Evolutionary conservation across 2,797 vertebrate genomes (phyloP).

Genomic region (Protosalanx chinensis): DNA sequence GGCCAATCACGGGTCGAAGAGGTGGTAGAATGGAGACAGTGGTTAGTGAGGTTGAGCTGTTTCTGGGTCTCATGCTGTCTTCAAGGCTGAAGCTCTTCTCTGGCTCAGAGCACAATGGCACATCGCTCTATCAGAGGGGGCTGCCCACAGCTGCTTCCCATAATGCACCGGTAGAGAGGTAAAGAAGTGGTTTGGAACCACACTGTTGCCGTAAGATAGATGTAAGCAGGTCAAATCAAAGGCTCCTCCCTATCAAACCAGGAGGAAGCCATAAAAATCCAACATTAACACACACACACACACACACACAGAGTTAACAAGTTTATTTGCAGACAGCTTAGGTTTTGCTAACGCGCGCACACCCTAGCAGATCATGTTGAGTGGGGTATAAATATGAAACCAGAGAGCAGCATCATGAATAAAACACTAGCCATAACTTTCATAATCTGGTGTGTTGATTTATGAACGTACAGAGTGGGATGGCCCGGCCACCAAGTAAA

Average conservation of each 20-base stretch:
- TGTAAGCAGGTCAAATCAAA: not conserved
- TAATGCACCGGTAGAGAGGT: not conserved
- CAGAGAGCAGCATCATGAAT: constrained; percentile 80
- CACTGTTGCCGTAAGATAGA: not conserved
- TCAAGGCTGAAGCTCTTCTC: not conserved
- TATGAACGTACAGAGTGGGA: constrained; percentile 74
- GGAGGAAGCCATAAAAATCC: not conserved
- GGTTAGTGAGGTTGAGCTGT: not conserved
- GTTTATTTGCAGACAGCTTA: not conserved
- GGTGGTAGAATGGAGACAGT: no score
- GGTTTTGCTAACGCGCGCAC: not conserved
- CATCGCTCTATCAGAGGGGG: not conserved
- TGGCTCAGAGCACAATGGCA: not conserved
- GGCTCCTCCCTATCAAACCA: not conserved
- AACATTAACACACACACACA: no score
- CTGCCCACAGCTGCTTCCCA: not conserved
- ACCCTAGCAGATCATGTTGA: constrained; percentile 61
- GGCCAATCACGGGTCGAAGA: no score
- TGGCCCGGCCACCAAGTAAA: constrained; percentile 61
- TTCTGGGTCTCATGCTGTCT: not conserved
- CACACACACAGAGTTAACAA: not conserved
- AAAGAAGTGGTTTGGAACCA: not conserved
- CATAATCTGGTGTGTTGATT: constrained; percentile 75
- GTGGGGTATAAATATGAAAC: constrained; percentile 73
- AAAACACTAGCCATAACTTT: constrained; percentile 76